phyloP scores from a whole-genome alignment of 2,113 vertebrate genomes.

The Corythoichthys haematopterus region DNA sequence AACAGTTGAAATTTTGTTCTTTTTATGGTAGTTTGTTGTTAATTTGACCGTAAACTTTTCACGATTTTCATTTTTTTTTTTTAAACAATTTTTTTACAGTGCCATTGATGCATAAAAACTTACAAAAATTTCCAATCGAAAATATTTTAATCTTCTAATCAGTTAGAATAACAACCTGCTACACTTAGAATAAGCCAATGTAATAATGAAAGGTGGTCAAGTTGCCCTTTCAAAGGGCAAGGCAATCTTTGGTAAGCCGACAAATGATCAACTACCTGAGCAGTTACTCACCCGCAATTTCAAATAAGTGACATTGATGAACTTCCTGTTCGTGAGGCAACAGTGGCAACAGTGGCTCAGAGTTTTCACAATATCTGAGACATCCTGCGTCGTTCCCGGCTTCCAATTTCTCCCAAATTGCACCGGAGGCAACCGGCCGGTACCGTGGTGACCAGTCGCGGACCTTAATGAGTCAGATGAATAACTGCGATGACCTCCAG shows the following conservation, averaged over 20 bases:
- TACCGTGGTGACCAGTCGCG: neutral
- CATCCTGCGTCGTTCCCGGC: constrained; percentile 16
- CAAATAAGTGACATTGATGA: neutral
- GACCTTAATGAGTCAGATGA: constrained; percentile 42
- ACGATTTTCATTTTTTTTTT: too few relatives aligned
- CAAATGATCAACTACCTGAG: neutral
- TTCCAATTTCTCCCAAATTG: constrained; percentile 39
- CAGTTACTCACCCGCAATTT: neutral
- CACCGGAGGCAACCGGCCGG: constrained; percentile 23
- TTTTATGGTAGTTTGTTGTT: too few relatives aligned
- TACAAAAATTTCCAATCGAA: neutral
- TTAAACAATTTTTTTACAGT: too few relatives aligned
- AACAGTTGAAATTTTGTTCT: too few relatives aligned
- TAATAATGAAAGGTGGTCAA: neutral
- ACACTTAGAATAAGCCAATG: neutral
- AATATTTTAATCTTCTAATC: neutral
- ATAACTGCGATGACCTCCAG: constrained; percentile 47
- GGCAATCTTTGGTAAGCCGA: neutral
- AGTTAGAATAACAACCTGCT: neutral
- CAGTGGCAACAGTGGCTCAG: neutral
- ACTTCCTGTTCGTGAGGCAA: neutral
- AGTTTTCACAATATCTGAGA: neutral
- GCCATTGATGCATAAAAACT: neutral
- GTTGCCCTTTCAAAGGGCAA: neutral
- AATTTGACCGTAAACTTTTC: too few relatives aligned